These are phyloP conservation scores for Acipenser oxyrinchus DNA, from an alignment of 2,797 vertebrate genomes.

Conservation along the genomic window DNA sequence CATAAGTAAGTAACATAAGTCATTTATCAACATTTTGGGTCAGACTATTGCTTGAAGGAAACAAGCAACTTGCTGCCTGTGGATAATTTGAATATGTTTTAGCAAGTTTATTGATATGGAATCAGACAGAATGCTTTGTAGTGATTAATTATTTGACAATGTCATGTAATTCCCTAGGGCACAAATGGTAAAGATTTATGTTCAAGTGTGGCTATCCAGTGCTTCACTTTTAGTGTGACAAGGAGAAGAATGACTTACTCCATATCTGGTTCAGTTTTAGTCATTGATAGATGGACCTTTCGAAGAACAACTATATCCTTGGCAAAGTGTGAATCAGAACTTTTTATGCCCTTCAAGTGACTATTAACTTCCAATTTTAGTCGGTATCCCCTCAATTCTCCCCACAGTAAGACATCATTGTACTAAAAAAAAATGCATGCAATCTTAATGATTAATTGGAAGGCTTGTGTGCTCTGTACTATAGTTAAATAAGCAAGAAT, in stretches of 20 bases:
- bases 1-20: not conserved
- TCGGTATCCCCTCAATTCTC: not conserved
- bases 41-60: not conserved
- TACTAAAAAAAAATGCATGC: too few species aligned
- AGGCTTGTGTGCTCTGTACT: too few species aligned
- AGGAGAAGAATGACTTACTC: slow-evolving; percentile 51
- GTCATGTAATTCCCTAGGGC: slow-evolving; percentile 41
- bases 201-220: slow-evolving; percentile 14
- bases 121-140: slow-evolving; percentile 17
- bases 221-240: slow-evolving; percentile 41
- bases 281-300: slow-evolving; percentile 59
- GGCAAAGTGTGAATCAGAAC: slow-evolving; percentile 35
- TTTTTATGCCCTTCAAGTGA: slow-evolving; percentile 44
- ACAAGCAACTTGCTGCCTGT: not conserved
- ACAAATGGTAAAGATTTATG: slow-evolving; percentile 55
- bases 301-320: slow-evolving; percentile 47
- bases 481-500: too few species aligned
- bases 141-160: slow-evolving; percentile 34
- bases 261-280: slow-evolving; percentile 57
- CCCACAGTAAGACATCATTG: too few species aligned
- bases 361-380: slow-evolving; percentile 14
- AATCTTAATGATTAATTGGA: too few species aligned
- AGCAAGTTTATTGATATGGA: slow-evolving; percentile 32
- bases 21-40: not conserved
- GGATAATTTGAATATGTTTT: slow-evolving; percentile 27